phyloP scores from a whole-genome alignment of 2,113 vertebrate species.

The Butastur rufipennis region DNA sequence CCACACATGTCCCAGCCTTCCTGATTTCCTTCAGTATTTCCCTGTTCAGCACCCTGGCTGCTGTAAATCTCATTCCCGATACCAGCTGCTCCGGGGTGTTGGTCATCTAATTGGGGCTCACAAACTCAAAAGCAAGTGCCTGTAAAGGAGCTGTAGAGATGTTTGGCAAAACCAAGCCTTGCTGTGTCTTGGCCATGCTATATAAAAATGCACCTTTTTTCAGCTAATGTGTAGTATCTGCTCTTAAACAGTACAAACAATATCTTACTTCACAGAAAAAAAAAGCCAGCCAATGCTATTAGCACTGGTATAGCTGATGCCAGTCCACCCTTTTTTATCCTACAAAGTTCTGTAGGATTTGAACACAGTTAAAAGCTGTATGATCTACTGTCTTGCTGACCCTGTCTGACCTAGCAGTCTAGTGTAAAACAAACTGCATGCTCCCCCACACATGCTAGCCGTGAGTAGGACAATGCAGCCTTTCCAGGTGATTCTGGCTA shows the following conservation, averaged over 20 bases:
- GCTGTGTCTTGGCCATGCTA: not conserved
- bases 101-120: not conserved
- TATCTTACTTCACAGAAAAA: not conserved
- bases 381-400: slow-evolving; percentile 4
- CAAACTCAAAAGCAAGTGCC: not conserved
- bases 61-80: not conserved
- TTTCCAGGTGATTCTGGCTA: slow-evolving; percentile 25
- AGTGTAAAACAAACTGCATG: not conserved
- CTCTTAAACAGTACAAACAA: not conserved
- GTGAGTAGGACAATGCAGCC: not conserved
- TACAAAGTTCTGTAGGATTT: not conserved
- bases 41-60: not conserved
- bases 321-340: not conserved
- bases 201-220: not conserved
- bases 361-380: not conserved
- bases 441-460: not conserved
- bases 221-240: not conserved
- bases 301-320: not conserved
- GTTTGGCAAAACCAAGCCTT: not conserved
- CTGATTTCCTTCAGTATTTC: not conserved
- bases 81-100: not conserved
- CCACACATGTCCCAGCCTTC: not conserved
- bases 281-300: not conserved
- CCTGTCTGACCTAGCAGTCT: slow-evolving; percentile 14
- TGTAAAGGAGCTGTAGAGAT: not conserved